Percentiles rank a stretch among this genome's conserved stretches.
phyloP scores from a whole-genome alignment of 2,797 vertebrate genomes.

The Microcaecilia unicolor region DNA sequence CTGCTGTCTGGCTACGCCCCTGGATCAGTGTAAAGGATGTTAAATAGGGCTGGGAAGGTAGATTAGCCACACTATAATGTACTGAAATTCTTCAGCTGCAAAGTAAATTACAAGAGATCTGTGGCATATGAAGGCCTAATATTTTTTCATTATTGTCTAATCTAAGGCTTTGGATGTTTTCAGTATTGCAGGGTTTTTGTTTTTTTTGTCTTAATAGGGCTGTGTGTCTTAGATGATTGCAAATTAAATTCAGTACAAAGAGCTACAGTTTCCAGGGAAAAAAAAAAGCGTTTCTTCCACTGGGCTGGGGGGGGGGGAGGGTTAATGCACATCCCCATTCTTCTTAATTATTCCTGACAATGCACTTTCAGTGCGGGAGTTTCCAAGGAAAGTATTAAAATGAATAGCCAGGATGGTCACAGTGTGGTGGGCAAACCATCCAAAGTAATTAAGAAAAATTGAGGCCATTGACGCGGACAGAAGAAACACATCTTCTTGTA shows the following conservation, averaged over 20 bases:
- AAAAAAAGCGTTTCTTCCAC: slow-evolving; percentile 22
- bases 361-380: slow-evolving; percentile 13
- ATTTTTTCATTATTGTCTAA: slow-evolving; percentile 9
- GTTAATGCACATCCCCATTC: slow-evolving; percentile 22
- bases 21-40: too few species aligned
- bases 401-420: slow-evolving; percentile 29
- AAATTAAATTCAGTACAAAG: slow-evolving; percentile 45
- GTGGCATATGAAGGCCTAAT: neutral
- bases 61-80: neutral
- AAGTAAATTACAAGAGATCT: slow-evolving; percentile 11
- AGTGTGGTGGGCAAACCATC: slow-evolving; percentile 12
- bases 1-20: too few species aligned
- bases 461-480: neutral
- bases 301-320: too few species aligned
- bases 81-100: neutral
- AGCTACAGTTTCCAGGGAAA: slow-evolving; percentile 29
- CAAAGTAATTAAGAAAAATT: slow-evolving; percentile 39
- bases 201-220: slow-evolving; percentile 33
- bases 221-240: slow-evolving; percentile 34
- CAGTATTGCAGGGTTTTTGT: slow-evolving; percentile 31
- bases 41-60: too few species aligned
- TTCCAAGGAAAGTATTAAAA: slow-evolving; percentile 32
- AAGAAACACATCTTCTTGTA: slow-evolving; percentile 14
- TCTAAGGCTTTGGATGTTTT: slow-evolving; percentile 23
- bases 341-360: slow-evolving; percentile 41